These are phyloP conservation scores for Tenthredo mesomela DNA, from an alignment of 2,888 invertebrate genomes.

Conservation along the genomic window DNA sequence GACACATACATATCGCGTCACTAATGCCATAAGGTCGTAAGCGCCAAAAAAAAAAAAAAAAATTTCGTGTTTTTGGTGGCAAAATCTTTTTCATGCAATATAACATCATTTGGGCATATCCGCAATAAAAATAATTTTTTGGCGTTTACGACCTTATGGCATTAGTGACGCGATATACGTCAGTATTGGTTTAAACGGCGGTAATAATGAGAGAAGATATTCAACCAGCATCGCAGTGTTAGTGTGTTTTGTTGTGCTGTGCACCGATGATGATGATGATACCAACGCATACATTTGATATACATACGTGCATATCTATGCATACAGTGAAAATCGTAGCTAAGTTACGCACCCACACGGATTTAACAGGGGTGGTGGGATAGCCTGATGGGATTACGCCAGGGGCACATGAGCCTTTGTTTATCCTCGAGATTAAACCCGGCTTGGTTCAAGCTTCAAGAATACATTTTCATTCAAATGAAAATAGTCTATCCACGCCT, in stretches of 20 bases:
- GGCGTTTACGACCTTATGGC: too few species aligned
- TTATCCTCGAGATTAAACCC: constrained; percentile 44
- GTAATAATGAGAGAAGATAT: neutral
- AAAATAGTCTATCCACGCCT: constrained; percentile 1
- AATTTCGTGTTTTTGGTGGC: too few species aligned
- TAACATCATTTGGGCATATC: too few species aligned
- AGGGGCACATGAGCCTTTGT: constrained; percentile 47
- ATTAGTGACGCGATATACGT: too few species aligned
- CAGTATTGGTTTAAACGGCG: neutral
- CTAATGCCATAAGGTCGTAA: too few species aligned
- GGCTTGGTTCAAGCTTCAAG: constrained; percentile 39
- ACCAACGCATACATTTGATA: neutral
- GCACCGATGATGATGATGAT: neutral
- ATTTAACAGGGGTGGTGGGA: neutral
- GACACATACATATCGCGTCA: too few species aligned
- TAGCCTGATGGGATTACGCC: constrained; percentile 45
- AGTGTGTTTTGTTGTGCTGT: too few species aligned
- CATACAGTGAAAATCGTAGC: neutral
- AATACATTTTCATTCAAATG: constrained; percentile 44
- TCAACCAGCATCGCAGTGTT: neutral
- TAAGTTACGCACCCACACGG: constrained; percentile 11
- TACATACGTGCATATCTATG: neutral
- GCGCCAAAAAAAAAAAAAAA: too few species aligned
- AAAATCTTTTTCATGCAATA: too few species aligned
- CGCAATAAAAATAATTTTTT: too few species aligned